Conservation (phyloP, 2,888 invertebrate genomes). For the Nowickia ferox region DNA sequence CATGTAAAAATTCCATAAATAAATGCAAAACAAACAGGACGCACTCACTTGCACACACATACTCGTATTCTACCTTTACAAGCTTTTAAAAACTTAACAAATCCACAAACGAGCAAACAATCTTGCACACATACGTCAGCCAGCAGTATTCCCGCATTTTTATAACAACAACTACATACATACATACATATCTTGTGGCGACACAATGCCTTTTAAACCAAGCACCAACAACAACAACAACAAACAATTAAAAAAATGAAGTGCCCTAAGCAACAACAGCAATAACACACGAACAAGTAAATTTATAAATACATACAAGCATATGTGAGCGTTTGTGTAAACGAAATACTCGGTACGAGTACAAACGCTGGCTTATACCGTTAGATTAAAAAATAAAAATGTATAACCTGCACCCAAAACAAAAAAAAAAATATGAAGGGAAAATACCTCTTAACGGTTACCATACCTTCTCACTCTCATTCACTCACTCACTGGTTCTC, state of each 20-base stretch:
- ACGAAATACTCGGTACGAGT: background rate
- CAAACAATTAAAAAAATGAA: constrained; percentile 62
- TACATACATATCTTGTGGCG: constrained; percentile 55
- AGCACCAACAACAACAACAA: constrained; percentile 39
- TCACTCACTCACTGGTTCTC: constrained; percentile 1
- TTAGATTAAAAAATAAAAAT: constrained; percentile 29
- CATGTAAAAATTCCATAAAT: constrained; percentile 52
- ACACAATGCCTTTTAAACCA: constrained; percentile 68
- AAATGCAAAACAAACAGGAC: constrained; percentile 24
- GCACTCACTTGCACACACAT: background rate
- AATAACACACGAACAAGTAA: constrained; percentile 24
- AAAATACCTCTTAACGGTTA: background rate
- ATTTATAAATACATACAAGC: background rate
- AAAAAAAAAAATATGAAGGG: too few species aligned
- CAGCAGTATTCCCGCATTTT: background rate
- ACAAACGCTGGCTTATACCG: constrained; percentile 10
- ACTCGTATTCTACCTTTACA: constrained; percentile 27
- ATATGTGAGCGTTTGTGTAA: background rate
- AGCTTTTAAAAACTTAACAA: constrained; percentile 32
- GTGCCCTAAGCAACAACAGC: constrained; percentile 62
- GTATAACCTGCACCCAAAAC: background rate
- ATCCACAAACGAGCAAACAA: constrained; percentile 13
- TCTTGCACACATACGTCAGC: background rate
- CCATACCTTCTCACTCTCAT: background rate
- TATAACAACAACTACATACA: constrained; percentile 27